phyloP scores from a whole-genome alignment of 2,797 vertebrate genomes.

The Heterohyrax brucei region DNA sequence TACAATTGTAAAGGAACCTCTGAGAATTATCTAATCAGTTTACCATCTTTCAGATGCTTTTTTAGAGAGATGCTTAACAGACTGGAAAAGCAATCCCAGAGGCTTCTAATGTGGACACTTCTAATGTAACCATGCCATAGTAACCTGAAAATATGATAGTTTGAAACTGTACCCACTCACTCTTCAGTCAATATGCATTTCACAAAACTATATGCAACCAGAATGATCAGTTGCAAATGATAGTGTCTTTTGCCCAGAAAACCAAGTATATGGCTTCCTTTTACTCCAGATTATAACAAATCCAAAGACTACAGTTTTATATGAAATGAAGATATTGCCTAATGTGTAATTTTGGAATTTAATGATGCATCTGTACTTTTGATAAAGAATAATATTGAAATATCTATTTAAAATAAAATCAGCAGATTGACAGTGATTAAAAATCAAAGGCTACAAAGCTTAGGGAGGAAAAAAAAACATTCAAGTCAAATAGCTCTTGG shows the following conservation, averaged over 20 bases:
- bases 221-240: conserved; percentile 70
- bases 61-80: conserved; percentile 57
- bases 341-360: conserved; percentile 85
- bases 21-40: conserved; percentile 29
- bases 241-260: conserved; percentile 66
- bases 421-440: conserved; percentile 86
- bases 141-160: background rate
- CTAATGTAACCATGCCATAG: background rate
- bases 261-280: conserved; percentile 61
- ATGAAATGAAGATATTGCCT: conserved; percentile 81
- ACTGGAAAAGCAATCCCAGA: background rate
- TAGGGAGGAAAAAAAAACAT: conserved; percentile 66
- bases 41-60: background rate
- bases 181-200: background rate
- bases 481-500: conserved; percentile 81
- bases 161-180: background rate
- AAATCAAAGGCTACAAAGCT: conserved; percentile 87
- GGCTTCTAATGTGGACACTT: background rate
- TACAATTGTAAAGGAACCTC: conserved; percentile 44
- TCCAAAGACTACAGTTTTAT: conserved; percentile 73
- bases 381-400: conserved; percentile 84
- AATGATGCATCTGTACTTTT: conserved; percentile 88
- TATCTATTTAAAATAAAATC: conserved; percentile 87
- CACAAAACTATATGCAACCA: conserved; percentile 6
- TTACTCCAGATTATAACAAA: conserved; percentile 80